Conservation (phyloP, 2,888 invertebrate genomes). For the Tetranychus truncatus region DNA sequence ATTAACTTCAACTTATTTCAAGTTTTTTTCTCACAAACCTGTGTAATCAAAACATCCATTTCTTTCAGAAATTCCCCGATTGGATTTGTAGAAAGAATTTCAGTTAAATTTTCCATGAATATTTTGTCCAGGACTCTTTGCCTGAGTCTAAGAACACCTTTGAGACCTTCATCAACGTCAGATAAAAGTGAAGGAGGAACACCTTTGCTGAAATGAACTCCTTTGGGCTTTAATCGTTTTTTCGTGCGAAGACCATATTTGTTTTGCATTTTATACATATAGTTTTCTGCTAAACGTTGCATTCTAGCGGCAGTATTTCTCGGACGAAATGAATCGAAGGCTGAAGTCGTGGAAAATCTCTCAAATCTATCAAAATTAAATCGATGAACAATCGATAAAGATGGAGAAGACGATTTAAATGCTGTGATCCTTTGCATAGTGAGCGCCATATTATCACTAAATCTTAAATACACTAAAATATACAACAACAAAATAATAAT, state of each 20-base stretch:
- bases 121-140: conserved; percentile 17
- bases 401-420: too few species aligned
- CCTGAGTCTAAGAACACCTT: not conserved
- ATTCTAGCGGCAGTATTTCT: not conserved
- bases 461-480: too few species aligned
- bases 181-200: not conserved
- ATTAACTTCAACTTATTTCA: not conserved
- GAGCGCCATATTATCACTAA: too few species aligned
- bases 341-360: not conserved
- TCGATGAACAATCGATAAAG: too few species aligned
- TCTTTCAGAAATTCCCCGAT: conserved; percentile 7
- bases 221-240: not conserved
- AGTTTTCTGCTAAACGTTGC: not conserved
- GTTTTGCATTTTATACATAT: not conserved
- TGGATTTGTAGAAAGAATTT: conserved; percentile 15
- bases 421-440: too few species aligned
- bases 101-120: conserved; percentile 14
- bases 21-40: not conserved
- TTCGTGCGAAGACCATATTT: not conserved
- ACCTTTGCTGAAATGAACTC: not conserved
- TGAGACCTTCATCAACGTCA: not conserved
- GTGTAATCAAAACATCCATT: conserved; percentile 15
- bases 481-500: too few species aligned
- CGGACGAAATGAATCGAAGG: not conserved
- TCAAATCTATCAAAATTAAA: too few species aligned